These are phyloP conservation scores for Drosophila austrosaltans DNA, from an alignment of 2,888 invertebrate genomes.

Conservation along the genomic window DNA sequence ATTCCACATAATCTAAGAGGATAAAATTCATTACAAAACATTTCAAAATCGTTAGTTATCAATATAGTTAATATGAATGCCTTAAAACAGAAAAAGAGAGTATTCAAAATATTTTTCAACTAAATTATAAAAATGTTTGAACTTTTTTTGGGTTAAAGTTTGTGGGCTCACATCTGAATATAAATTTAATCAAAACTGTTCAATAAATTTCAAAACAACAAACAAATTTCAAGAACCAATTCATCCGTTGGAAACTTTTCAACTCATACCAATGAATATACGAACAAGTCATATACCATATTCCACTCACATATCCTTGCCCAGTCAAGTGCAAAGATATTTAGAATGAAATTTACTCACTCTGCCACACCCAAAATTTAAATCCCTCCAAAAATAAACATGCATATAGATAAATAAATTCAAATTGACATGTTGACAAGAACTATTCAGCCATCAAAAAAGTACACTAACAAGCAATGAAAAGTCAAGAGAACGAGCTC, in stretches of 20 bases:
- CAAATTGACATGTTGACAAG: constrained; percentile 52
- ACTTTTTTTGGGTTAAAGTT: too few species aligned
- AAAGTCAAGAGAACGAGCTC: constrained; percentile 29
- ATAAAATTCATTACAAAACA: too few species aligned
- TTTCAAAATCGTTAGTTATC: too few species aligned
- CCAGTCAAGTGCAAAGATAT: constrained; percentile 34
- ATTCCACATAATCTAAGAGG: too few species aligned
- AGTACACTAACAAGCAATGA: constrained; percentile 20
- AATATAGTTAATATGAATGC: too few species aligned
- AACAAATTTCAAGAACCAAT: neutral
- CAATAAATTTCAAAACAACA: neutral
- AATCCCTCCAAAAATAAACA: constrained; percentile 32
- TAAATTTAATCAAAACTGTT: too few species aligned
- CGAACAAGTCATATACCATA: neutral
- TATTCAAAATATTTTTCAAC: too few species aligned
- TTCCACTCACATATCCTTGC: constrained; percentile 32
- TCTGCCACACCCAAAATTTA: constrained; percentile 25
- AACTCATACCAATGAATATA: neutral
- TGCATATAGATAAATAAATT: constrained; percentile 24
- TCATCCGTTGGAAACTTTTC: neutral
- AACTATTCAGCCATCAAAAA: constrained; percentile 49
- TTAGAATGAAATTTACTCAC: constrained; percentile 30
- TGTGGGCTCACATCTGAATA: too few species aligned
- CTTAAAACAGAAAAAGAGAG: too few species aligned
- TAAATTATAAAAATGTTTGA: too few species aligned